Conservation (phyloP, 2,797 vertebrate species). For the Sphenopsis melanotis region DNA sequence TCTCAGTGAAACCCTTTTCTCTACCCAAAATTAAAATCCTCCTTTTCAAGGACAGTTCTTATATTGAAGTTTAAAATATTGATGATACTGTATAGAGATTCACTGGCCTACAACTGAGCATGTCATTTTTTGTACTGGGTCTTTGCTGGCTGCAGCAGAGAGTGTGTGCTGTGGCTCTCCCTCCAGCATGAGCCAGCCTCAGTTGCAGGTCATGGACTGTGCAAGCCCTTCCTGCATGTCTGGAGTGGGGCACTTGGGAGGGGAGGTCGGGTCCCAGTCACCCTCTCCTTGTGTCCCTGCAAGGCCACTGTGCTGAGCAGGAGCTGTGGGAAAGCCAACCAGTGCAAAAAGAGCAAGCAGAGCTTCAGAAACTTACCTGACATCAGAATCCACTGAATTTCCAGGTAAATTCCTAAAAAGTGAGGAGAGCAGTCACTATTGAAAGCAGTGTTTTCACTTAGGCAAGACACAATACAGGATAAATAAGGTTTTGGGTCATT, state of each 20-base stretch:
- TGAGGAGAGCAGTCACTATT: neutral
- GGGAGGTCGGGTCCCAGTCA: fast-evolving
- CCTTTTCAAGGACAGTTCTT: neutral
- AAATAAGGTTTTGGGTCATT: neutral
- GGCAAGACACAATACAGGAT: neutral
- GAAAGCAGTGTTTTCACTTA: neutral
- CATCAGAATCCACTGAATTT: neutral
- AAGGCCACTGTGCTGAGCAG: neutral
- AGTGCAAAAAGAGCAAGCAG: neutral
- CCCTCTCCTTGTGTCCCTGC: neutral
- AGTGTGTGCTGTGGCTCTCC: neutral
- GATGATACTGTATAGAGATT: neutral
- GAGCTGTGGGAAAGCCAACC: fast-evolving
- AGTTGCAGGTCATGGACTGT: fast-evolving
- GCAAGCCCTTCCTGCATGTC: fast-evolving
- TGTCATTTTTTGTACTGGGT: neutral
- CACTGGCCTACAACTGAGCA: neutral
- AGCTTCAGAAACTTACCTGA: neutral
- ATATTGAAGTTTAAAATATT: neutral
- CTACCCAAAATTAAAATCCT: neutral
- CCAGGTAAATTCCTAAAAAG: neutral
- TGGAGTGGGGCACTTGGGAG: neutral
- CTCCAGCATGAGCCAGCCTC: fast-evolving
- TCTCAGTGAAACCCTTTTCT: neutral
- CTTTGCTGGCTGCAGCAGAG: neutral